Evolutionary conservation across 1,140 invertebrate species (phyloP).

Genomic region (Babylonia areolata): DNA sequence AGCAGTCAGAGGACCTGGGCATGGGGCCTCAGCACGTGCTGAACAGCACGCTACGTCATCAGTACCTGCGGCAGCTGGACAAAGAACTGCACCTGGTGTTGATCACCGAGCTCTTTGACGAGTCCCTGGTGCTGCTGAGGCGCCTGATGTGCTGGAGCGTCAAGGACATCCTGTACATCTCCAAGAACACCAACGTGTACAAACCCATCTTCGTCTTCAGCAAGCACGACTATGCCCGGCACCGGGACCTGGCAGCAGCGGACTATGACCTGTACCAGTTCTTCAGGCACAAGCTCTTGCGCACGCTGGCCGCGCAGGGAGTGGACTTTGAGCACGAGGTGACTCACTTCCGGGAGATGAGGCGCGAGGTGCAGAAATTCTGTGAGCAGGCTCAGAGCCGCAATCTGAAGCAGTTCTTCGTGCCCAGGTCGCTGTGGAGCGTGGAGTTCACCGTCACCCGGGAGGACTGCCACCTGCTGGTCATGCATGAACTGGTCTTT

Average conservation of each 20-base stretch:
- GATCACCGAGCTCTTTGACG: conserved; percentile 68
- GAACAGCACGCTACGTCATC: conserved; percentile 43
- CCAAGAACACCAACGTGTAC: conserved; percentile 53
- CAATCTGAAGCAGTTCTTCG: background rate
- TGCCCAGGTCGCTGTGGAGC: conserved; percentile 54
- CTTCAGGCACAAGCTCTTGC: conserved; percentile 51
- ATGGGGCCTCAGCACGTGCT: conserved; percentile 45
- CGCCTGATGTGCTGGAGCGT: conserved; percentile 65
- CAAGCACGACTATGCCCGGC: conserved; percentile 37
- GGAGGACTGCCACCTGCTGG: conserved; percentile 57
- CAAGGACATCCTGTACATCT: conserved; percentile 68
- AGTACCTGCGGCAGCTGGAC: conserved; percentile 57
- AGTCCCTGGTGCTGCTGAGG: conserved; percentile 66
- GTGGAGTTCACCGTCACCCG: conserved; percentile 44
- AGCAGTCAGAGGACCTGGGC: conserved; percentile 66
- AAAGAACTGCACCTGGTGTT: conserved; percentile 63
- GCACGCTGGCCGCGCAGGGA: conserved; percentile 47
- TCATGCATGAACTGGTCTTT: conserved; percentile 49
- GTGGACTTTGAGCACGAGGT: conserved; percentile 58
- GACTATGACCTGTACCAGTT: conserved; percentile 63
- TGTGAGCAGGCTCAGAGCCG: conserved; percentile 35
- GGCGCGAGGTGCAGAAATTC: conserved; percentile 46
- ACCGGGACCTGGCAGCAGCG: conserved; percentile 50
- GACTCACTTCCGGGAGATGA: conserved; percentile 51
- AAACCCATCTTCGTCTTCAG: conserved; percentile 52